Percentiles rank a stretch among this genome's conserved stretches.
Conservation (phyloP, 2,797 vertebrate genomes). For the Pangasius mekongensis region DNA sequence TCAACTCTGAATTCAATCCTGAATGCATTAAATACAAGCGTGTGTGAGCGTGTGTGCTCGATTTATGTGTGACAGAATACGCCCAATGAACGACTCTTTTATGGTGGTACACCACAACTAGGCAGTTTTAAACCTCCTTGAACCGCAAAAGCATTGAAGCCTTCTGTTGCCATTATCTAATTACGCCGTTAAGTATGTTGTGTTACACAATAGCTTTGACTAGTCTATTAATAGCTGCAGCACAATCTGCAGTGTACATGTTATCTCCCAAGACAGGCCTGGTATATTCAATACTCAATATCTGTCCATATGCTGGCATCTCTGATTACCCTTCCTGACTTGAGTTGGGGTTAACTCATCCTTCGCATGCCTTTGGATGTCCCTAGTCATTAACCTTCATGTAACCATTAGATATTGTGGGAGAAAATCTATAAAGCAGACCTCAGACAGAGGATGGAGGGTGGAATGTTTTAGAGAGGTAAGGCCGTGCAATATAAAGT, state of each 20-base stretch:
- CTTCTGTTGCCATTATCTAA: constrained; percentile 38
- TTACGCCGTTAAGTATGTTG: constrained; percentile 45
- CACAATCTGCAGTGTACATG: neutral
- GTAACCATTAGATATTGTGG: constrained; percentile 39
- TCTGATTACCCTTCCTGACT: constrained; percentile 48
- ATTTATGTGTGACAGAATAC: neutral
- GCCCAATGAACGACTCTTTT: neutral
- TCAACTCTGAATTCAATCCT: neutral
- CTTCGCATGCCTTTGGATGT: constrained; percentile 47
- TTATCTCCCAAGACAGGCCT: constrained; percentile 24
- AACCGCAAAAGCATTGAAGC: neutral
- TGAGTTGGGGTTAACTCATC: constrained; percentile 49
- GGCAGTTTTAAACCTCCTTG: neutral
- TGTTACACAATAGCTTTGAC: constrained; percentile 23
- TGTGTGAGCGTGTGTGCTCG: too few relatives aligned
- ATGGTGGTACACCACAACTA: neutral
- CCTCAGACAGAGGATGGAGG: constrained; percentile 29
- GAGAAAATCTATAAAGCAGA: constrained; percentile 46
- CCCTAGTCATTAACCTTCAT: constrained; percentile 51
- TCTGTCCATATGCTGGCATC: constrained; percentile 47
- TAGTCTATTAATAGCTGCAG: constrained; percentile 38
- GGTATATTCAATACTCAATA: constrained; percentile 47
- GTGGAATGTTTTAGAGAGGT: neutral
- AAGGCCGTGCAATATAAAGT: neutral
- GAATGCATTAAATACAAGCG: neutral